Conservation (phyloP, 2,888 invertebrate species). For the Pachydiplax longipennis region DNA sequence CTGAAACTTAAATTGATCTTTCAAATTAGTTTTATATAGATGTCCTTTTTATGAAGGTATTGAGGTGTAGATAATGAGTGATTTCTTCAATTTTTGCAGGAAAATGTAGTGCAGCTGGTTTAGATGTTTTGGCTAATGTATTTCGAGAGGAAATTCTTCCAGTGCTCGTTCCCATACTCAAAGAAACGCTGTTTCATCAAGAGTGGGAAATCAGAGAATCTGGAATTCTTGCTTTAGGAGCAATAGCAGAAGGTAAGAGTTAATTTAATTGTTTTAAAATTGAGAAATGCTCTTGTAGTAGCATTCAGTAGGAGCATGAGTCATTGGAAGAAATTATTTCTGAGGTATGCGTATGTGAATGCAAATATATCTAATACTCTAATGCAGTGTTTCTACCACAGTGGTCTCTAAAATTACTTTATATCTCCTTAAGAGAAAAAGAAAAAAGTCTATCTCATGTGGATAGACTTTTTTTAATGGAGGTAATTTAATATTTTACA, state of each 20-base stretch:
- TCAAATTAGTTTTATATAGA: no score
- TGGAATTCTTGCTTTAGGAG: slow-evolving; percentile 92
- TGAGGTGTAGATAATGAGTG: no score
- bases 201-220: slow-evolving; percentile 98
- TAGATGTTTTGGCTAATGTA: slow-evolving; percentile 96
- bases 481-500: no score
- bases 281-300: background rate
- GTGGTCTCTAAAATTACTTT: background rate
- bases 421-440: background rate
- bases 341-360: background rate
- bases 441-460: background rate
- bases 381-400: no score
- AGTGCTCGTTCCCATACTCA: slow-evolving; percentile 92
- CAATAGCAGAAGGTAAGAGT: slow-evolving; percentile 70
- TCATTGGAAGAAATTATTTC: no score
- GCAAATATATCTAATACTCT: background rate
- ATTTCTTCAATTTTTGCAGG: slow-evolving; percentile 61
- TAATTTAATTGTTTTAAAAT: background rate
- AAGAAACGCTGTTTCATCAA: slow-evolving; percentile 93
- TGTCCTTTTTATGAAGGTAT: no score
- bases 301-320: background rate
- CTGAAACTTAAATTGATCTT: no score
- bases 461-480: no score
- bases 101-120: slow-evolving; percentile 97
- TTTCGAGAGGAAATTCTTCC: slow-evolving; percentile 94